phyloP scores from a whole-genome alignment of 2,888 invertebrate genomes.

The Nineta flava region DNA sequence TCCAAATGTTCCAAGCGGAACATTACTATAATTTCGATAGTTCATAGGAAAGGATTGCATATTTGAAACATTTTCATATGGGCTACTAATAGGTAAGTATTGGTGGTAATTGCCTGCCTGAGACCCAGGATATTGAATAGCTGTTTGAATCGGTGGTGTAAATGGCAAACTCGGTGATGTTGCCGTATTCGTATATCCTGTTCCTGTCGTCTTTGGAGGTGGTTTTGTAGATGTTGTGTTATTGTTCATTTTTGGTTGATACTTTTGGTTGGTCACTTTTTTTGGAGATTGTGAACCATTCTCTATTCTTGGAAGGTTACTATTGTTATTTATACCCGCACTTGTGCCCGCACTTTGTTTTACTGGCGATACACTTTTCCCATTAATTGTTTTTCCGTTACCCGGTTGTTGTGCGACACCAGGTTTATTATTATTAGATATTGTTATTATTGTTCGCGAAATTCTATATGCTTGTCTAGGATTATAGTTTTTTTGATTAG shows the following conservation, averaged over 20 bases:
- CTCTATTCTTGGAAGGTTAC: constrained; percentile 1
- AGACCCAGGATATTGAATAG: background rate
- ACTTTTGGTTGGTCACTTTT: constrained; percentile 6
- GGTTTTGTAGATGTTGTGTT: background rate
- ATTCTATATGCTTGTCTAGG: too few species aligned
- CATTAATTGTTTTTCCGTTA: constrained; percentile 3
- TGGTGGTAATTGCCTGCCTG: constrained; percentile 11
- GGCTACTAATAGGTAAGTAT: constrained; percentile 10
- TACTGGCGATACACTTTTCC: background rate
- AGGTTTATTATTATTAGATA: constrained; percentile 5
- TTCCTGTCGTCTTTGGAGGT: constrained; percentile 13
- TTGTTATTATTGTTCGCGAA: constrained; percentile 9
- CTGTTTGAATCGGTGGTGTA: constrained; percentile 7
- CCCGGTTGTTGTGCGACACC: background rate
- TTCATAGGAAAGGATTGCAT: constrained; percentile 13
- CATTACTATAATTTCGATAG: constrained; percentile 7
- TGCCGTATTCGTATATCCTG: constrained; percentile 21
- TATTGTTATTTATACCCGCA: too few species aligned
- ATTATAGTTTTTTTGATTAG: too few species aligned
- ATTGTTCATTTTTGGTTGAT: constrained; percentile 6
- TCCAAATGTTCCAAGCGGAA: background rate
- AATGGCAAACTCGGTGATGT: constrained; percentile 27
- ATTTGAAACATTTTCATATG: constrained; percentile 12
- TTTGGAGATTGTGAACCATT: constrained; percentile 9
- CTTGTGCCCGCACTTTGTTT: background rate